These are phyloP conservation scores for Muschampia plurimacula DNA, from an alignment of 2,888 invertebrate genomes.

Conservation along the genomic window DNA sequence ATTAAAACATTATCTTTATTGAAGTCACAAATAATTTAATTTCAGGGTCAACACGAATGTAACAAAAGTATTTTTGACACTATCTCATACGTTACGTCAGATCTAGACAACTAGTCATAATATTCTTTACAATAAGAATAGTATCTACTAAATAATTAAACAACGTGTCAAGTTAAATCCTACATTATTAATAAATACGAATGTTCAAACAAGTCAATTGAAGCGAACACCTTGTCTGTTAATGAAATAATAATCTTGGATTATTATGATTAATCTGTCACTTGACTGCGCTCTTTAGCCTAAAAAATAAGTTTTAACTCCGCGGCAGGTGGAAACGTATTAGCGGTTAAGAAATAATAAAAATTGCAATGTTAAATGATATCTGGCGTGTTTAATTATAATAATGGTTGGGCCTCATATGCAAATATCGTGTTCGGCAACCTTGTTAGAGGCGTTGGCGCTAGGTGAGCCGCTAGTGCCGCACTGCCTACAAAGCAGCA, in stretches of 20 bases:
- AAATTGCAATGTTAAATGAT: constrained; percentile 27
- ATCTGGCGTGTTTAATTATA: constrained; percentile 31
- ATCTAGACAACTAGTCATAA: background rate
- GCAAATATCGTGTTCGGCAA: constrained; percentile 23
- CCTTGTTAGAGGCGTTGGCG: constrained; percentile 19
- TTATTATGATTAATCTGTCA: constrained; percentile 35
- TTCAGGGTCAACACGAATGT: background rate
- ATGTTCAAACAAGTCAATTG: constrained; percentile 26
- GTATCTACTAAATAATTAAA: constrained; percentile 26
- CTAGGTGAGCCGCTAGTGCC: constrained; percentile 10
- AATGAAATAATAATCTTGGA: constrained; percentile 36
- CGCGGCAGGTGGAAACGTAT: constrained; percentile 22
- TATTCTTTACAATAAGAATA: background rate
- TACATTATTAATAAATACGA: constrained; percentile 15
- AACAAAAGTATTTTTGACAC: background rate
- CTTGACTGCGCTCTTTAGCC: background rate
- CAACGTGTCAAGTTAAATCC: constrained; percentile 10
- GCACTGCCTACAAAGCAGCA: constrained; percentile 10
- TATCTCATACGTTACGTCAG: background rate
- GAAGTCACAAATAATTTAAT: background rate
- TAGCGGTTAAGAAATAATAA: constrained; percentile 18
- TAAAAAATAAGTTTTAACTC: background rate
- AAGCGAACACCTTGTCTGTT: constrained; percentile 29
- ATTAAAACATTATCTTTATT: background rate
- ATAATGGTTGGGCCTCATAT: constrained; percentile 16